Base-by-base conservation (phyloP, 2,113 vertebrate genomes). In the Synodontis membranacea region DNA sequence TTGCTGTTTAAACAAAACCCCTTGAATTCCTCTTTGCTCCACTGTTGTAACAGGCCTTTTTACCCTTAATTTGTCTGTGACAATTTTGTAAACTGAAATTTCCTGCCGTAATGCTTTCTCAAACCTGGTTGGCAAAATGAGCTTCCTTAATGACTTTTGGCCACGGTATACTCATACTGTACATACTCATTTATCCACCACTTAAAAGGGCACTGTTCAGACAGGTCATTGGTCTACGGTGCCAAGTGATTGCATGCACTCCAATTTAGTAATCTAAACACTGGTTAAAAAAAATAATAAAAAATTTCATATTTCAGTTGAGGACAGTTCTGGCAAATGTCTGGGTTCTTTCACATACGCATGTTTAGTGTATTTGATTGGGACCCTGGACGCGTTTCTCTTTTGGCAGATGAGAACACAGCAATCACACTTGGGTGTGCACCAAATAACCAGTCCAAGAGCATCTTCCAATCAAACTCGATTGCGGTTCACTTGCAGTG, bases 41-140 rank as follows among this genome's bases (percentile, higher is more conserved):
- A 83, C 31, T 34, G 62, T 39, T 83, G 1, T 34, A 70, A 50
- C 11, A 54, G 12, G 23, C 25, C 28, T 64, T 54, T 84, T 74
- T 70, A 14, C 50, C 23, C 52, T 54, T 42, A 42, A 74, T 84
- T 84, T 74, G 66, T 84, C 50, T 84, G 68, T 84, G 68, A 74
- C 50, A 14, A 62, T 70, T 84, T 39, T 72, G 66, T 84, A 84
- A 72, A 72, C 46, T 72, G 21, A 23, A 39, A 52, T 72, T 54
- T 72, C 82, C 62, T 52, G 46, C 9, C 9, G 81, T 21, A 7
- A 83, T 50, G 48, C 82, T 84, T 72, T 68, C 54, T 72, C 82
- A 84, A 84, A 72, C 50, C 46, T 84, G 46, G 64, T 39, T 52
- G 48, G 66, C 34, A 72, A 48, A 70, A 39, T 19, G 12, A 72